Conservation (phyloP, 2,113 vertebrate species). For the Xiphophorus maculatus region DNA sequence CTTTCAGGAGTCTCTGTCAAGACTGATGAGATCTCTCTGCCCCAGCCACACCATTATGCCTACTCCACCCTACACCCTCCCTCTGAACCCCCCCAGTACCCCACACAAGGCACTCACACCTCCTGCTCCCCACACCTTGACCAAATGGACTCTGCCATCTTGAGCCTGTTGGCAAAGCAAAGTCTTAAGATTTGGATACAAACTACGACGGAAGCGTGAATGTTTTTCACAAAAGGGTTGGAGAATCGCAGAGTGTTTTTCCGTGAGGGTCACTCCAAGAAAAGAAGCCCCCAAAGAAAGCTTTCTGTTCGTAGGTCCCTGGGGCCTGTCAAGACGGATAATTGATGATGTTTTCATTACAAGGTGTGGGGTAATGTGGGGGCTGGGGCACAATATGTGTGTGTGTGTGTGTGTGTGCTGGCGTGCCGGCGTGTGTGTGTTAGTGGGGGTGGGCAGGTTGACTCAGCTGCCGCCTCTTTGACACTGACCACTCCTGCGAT, state of each 20-base stretch:
- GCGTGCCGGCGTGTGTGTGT: conserved; percentile 33
- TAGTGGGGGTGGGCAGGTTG: conserved; percentile 74
- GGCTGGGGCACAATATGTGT: conserved; percentile 70
- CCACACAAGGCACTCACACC: conserved; percentile 37
- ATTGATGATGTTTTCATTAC: conserved; percentile 96
- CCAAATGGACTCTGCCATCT: conserved; percentile 47
- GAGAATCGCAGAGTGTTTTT: conserved; percentile 40
- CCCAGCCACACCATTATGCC: conserved; percentile 69
- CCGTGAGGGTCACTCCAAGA: conserved; percentile 79
- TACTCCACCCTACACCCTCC: conserved; percentile 11
- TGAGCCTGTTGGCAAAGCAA: conserved; percentile 69
- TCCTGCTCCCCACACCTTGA: conserved; percentile 26
- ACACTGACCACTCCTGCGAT: conserved; percentile 78
- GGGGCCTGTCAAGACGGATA: conserved; percentile 85
- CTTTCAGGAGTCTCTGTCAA: conserved; percentile 74
- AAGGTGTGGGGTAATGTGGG: conserved; percentile 87
- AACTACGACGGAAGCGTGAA: background rate
- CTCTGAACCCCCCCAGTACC: conserved; percentile 15
- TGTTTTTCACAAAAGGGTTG: conserved; percentile 12
- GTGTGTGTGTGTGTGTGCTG: conserved; percentile 37
- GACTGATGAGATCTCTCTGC: conserved; percentile 70
- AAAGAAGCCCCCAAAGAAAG: conserved; percentile 83
- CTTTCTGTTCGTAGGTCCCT: conserved; percentile 81
- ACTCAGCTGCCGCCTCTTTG: conserved; percentile 85
- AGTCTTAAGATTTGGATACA: conserved; percentile 65